Percentiles rank a stretch among this genome's conserved stretches.
Evolutionary conservation across 2,888 invertebrate species (phyloP).

Genomic region (Herminia tarsipennalis): DNA sequence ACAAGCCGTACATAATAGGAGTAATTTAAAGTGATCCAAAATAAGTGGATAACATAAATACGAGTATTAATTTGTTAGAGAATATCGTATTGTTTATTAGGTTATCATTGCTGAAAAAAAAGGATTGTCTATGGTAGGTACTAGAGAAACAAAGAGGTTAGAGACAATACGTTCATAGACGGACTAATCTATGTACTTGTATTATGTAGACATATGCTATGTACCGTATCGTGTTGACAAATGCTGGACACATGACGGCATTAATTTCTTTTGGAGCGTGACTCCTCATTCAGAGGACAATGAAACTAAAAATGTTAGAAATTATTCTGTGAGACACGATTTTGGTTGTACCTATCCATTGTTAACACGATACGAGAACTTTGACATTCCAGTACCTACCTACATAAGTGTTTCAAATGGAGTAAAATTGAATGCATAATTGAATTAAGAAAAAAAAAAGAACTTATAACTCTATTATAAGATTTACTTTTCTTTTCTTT

Average conservation of each 20-base stretch:
- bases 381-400: no score
- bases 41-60: background rate
- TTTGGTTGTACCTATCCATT: constrained; percentile 51
- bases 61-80: constrained; percentile 1
- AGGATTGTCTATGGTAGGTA: background rate
- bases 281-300: constrained; percentile 79
- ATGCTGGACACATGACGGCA: constrained; percentile 58
- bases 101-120: no score
- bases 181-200: background rate
- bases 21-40: constrained; percentile 6
- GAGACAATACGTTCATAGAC: background rate
- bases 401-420: no score
- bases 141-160: background rate
- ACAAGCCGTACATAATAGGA: constrained; percentile 15
- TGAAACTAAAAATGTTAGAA: constrained; percentile 82
- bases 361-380: constrained; percentile 43
- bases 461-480: no score
- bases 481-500: no score
- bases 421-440: no score
- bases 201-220: background rate
- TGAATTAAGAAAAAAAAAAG: no score
- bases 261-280: constrained; percentile 85
- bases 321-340: constrained; percentile 83
- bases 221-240: constrained; percentile 12
- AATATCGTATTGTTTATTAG: background rate